Base-by-base conservation (phyloP, 2,797 vertebrate genomes). In the Hipposideros larvatus region DNA sequence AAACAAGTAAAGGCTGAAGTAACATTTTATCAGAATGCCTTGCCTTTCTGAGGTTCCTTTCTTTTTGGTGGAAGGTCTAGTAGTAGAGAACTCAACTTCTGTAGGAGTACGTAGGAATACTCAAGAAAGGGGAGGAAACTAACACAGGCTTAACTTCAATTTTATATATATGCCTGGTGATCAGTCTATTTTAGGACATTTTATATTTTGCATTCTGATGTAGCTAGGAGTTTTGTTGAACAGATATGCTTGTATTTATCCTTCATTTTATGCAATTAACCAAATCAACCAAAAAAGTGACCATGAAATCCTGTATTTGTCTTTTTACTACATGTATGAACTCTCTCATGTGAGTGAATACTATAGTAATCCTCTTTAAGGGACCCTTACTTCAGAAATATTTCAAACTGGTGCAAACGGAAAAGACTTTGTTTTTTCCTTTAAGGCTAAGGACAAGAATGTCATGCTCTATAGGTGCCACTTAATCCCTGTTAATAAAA, bases 211-310 rank as follows among this genome's bases (percentile, higher is more conserved):
- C 97, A 92, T 97, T 95, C 97, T 98, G 85, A n/a, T 97, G 89
- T 98, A 95, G 95, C 95, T 96, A 95, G 89, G 97, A 98, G 93
- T 96, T 82, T 97, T 96, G 90, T 96, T 87, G 97, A 98, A 96
- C 96, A 91, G 96, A 96, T 97, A 82, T 95, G 95, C 94, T 97
- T 95, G 97, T 98, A 97, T 98, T 97, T 98, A 96, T 87, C 97
- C 97, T 83, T 95, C 89, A 93, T 98, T 97, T 98, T 98, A 98
- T 98, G 98, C 97, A 98, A 98, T 97, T 98, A 98, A 98, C 97
- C 96, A 98, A 98, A 97, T 94, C 83, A 97, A 96, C 95, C 97
- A 97, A 96, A 96, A 98, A 88, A 65, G 14, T 94, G 80, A 97
- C 85, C 85, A 78, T 37, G 88, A 98, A 97, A 57, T 79, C 98